Conservation (phyloP, 2,113 vertebrate species). For the Colius striatus region DNA sequence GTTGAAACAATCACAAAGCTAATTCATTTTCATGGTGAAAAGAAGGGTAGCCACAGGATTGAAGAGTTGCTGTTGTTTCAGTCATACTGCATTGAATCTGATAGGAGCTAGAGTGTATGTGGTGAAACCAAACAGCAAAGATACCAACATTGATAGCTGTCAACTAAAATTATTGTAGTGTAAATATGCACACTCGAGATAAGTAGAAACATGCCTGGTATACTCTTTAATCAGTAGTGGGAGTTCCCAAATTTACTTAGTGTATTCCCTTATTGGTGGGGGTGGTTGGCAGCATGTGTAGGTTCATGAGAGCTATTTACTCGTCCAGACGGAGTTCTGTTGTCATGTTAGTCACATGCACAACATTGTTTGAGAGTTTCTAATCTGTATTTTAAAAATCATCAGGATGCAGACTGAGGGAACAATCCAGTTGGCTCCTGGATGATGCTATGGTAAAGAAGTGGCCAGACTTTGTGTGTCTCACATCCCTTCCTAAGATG, state of each 20-base stretch:
- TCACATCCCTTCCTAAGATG: not conserved
- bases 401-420: not conserved
- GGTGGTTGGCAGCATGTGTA: not conserved
- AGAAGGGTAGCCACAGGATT: not conserved
- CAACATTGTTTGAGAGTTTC: not conserved
- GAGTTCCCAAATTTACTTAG: not conserved
- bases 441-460: not conserved
- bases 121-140: not conserved
- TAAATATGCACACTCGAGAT: not conserved
- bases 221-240: not conserved
- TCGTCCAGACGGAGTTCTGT: not conserved
- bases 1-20: conserved; percentile 2
- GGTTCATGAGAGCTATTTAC: not conserved
- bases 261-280: not conserved
- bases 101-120: not conserved
- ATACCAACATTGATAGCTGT: not conserved
- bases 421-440: not conserved
- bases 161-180: not conserved
- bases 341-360: not conserved
- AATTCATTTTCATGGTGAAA: not conserved
- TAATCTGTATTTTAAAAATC: not conserved
- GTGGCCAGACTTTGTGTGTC: not conserved
- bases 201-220: not conserved
- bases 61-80: conserved; percentile 22
- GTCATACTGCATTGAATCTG: not conserved